Conservation (phyloP, 2,113 vertebrate genomes). For the Eulacestoma nigropectus region DNA sequence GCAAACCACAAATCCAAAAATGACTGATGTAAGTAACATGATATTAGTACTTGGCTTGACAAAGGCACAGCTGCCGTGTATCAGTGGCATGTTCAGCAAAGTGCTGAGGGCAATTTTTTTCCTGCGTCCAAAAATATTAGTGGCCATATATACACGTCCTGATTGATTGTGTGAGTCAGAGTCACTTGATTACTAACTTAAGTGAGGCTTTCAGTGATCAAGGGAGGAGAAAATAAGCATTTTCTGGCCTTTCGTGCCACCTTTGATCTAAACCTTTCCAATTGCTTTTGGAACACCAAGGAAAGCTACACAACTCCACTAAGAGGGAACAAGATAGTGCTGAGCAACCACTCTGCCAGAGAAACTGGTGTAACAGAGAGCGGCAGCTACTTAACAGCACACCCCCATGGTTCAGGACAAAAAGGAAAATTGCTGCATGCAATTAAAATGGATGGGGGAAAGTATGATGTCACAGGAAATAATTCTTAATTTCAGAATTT, state of each 20-base stretch:
- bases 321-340: neutral
- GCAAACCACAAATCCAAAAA: neutral
- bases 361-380: neutral
- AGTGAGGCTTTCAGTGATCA: neutral
- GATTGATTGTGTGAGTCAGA: constrained; percentile 28
- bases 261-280: neutral
- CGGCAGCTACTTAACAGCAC: neutral
- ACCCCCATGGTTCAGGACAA: neutral
- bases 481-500: neutral
- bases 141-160: neutral
- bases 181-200: neutral
- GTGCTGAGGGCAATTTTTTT: constrained; percentile 1
- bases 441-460: neutral
- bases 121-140: constrained; percentile 33
- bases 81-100: neutral
- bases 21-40: neutral
- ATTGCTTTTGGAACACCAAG: neutral
- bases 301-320: neutral
- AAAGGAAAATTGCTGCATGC: neutral
- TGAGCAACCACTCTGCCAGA: neutral
- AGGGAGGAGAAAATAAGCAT: neutral
- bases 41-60: neutral
- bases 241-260: neutral
- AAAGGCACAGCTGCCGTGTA: constrained; percentile 47
- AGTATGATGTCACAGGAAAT: neutral